phyloP scores from a whole-genome alignment of 2,888 invertebrate genomes.

The Oeneis ivallda region DNA sequence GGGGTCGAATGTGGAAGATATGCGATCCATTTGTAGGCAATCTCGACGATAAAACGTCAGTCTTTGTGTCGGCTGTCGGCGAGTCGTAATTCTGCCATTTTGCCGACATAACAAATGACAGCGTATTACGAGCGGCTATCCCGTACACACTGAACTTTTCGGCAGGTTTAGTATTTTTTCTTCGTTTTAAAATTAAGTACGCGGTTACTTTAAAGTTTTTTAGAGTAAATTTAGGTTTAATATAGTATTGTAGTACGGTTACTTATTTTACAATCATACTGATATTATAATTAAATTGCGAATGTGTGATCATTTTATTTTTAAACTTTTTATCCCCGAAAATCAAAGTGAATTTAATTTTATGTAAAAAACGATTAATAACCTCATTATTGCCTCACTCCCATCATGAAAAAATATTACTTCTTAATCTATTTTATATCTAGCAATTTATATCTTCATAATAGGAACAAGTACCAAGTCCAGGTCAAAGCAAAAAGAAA shows the following conservation, averaged over 20 bases:
- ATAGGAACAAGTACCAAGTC: neutral
- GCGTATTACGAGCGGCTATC: constrained; percentile 61
- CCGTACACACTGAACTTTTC: constrained; percentile 26
- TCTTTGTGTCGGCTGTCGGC: constrained; percentile 68
- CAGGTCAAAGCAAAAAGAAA: constrained; percentile 18
- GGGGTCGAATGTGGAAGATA: constrained; percentile 54
- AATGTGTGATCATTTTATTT: no score
- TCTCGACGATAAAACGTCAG: constrained; percentile 72
- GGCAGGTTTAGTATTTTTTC: constrained; percentile 9
- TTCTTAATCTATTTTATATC: neutral
- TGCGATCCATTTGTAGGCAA: constrained; percentile 72
- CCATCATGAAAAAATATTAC: constrained; percentile 4
- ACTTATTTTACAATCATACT: no score
- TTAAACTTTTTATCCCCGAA: no score
- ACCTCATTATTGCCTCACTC: neutral
- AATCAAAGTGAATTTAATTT: no score
- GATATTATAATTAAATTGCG: no score
- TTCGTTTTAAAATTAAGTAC: neutral
- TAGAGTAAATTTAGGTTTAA: no score
- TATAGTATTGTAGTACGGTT: no score
- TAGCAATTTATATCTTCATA: neutral
- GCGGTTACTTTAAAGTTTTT: no score
- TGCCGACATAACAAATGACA: constrained; percentile 75
- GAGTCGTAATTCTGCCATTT: constrained; percentile 64
- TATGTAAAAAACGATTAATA: no score